Conservation (phyloP, 2,888 invertebrate species). For the Cotesia congregata region DNA sequence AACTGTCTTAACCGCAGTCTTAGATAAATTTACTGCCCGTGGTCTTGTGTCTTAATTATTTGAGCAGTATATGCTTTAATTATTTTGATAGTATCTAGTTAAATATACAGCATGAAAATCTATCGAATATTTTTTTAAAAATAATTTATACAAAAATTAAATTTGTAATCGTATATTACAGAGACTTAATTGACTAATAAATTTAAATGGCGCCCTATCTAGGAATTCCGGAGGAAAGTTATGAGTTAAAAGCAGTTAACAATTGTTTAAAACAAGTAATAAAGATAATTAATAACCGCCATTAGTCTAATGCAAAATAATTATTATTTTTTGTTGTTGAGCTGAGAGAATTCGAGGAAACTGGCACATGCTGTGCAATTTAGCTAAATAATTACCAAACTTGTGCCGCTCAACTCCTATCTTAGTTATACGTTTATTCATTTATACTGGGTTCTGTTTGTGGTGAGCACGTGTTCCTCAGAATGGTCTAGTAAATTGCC, state of each 20-base stretch:
- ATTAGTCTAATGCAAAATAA: conserved; percentile 56
- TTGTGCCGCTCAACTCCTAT: conserved; percentile 48
- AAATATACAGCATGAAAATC: too few species aligned
- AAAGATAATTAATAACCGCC: conserved; percentile 68
- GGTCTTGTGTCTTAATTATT: conserved; percentile 36
- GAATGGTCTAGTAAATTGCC: background rate
- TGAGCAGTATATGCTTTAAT: background rate
- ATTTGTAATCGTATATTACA: background rate
- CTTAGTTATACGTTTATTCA: conserved; percentile 17
- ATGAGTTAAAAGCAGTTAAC: conserved; percentile 49
- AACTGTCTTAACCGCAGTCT: conserved; percentile 32
- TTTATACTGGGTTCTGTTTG: conserved; percentile 32
- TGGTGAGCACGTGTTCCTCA: conserved; percentile 24
- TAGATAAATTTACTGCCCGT: conserved; percentile 29
- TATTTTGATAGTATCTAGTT: too few species aligned
- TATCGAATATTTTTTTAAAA: too few species aligned
- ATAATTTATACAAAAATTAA: too few species aligned
- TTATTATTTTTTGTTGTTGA: background rate
- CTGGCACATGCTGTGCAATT: conserved; percentile 61
- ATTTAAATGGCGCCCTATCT: too few species aligned
- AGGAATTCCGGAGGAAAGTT: background rate
- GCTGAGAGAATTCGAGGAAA: conserved; percentile 55
- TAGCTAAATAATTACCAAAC: conserved; percentile 69
- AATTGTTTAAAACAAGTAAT: conserved; percentile 61
- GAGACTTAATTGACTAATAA: background rate